phyloP scores from a whole-genome alignment of 1,140 invertebrate genomes.

The Ceratina japonica region DNA sequence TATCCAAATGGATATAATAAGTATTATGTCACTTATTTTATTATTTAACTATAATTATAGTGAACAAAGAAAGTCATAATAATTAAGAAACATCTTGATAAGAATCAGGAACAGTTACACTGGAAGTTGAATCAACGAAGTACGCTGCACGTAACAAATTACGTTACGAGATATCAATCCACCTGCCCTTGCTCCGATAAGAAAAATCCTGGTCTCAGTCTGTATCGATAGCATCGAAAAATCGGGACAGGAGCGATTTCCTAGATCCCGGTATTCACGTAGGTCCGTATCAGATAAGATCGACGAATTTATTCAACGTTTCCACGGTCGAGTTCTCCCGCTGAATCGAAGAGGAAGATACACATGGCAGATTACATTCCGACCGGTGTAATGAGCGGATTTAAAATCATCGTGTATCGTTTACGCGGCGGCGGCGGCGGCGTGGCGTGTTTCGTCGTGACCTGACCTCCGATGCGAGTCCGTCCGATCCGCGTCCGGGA shows the following conservation, averaged over 20 bases:
- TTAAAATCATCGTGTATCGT: slow-evolving; percentile 49
- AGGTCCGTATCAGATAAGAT: slow-evolving; percentile 32
- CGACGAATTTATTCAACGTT: slow-evolving; percentile 45
- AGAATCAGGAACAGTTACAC: no score
- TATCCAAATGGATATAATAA: no score
- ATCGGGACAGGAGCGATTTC: slow-evolving; percentile 28
- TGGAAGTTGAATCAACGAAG: no score
- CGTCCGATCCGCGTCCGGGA: neutral
- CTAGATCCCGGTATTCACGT: slow-evolving; percentile 18
- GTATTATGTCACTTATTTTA: no score
- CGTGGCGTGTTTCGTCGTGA: slow-evolving; percentile 14
- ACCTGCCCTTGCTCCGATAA: neutral
- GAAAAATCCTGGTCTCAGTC: neutral
- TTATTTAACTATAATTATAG: no score
- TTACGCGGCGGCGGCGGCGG: slow-evolving; percentile 38
- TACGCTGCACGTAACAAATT: neutral
- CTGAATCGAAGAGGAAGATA: slow-evolving; percentile 37
- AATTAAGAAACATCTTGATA: no score
- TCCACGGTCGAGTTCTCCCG: slow-evolving; percentile 42
- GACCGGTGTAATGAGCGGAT: slow-evolving; percentile 45
- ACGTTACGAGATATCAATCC: neutral
- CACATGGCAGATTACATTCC: slow-evolving; percentile 41
- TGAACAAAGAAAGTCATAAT: no score
- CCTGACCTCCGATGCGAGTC: neutral
- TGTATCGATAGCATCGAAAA: slow-evolving; percentile 16